Conservation (phyloP, 2,888 invertebrate genomes). For the Volucella zonaria region DNA sequence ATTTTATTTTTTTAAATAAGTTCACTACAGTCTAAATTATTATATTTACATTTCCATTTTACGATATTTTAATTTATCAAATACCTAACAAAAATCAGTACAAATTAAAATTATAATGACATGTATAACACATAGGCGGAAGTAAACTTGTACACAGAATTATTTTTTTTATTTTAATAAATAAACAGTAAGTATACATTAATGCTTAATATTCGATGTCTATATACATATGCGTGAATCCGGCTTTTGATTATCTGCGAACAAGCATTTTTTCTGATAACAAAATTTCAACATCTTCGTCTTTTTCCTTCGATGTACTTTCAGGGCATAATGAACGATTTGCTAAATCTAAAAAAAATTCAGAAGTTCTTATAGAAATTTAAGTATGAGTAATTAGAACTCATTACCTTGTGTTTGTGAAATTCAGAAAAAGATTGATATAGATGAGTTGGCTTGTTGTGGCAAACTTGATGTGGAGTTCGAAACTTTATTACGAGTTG, state of each 20-base stretch:
- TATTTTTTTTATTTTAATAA: slow-evolving; percentile 17
- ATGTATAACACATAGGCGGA: slow-evolving; percentile 54
- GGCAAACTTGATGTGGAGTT: slow-evolving; percentile 49
- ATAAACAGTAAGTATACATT: slow-evolving; percentile 52
- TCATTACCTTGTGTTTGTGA: slow-evolving; percentile 47
- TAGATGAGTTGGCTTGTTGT: slow-evolving; percentile 40
- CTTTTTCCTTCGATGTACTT: slow-evolving; percentile 23
- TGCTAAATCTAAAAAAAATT: slow-evolving; percentile 42
- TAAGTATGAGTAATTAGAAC: neutral
- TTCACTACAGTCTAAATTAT: slow-evolving; percentile 50
- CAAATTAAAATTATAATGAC: slow-evolving; percentile 54
- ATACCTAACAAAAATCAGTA: slow-evolving; percentile 63
- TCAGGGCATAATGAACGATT: slow-evolving; percentile 3
- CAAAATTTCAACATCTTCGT: slow-evolving; percentile 10
- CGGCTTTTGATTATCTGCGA: slow-evolving; percentile 49
- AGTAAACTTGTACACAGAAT: slow-evolving; percentile 55
- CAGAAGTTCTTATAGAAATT: neutral
- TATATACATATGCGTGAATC: slow-evolving; percentile 57
- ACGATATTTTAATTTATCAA: slow-evolving; percentile 49
- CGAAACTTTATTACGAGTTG: slow-evolving; percentile 47
- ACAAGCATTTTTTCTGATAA: slow-evolving; percentile 7
- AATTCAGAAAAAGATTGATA: slow-evolving; percentile 40
- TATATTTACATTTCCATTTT: slow-evolving; percentile 56
- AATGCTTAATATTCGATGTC: slow-evolving; percentile 60
- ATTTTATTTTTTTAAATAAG: slow-evolving; percentile 33